These are phyloP conservation scores for Macrosteles quadrilineatus DNA, from an alignment of 1,140 invertebrate genomes.

Conservation along the genomic window DNA sequence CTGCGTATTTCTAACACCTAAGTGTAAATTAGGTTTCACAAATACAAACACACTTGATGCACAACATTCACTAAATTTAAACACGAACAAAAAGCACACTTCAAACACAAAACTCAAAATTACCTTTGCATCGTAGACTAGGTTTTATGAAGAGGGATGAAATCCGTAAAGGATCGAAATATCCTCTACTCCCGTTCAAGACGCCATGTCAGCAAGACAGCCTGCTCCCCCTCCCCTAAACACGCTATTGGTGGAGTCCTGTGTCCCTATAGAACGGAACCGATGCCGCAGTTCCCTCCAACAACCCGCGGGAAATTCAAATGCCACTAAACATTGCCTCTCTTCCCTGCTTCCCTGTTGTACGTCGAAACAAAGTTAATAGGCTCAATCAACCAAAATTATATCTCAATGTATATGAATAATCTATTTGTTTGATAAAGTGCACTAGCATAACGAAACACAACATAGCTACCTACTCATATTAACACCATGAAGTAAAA, in stretches of 20 bases:
- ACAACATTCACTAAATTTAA: conserved; percentile 2
- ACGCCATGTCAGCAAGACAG: conserved; percentile 39
- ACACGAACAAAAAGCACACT: conserved; percentile 12
- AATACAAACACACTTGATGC: neutral
- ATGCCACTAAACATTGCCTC: too few species aligned
- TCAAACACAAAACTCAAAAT: conserved; percentile 17
- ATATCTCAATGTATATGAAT: too few species aligned
- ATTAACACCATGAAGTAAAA: too few species aligned
- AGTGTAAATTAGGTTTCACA: neutral
- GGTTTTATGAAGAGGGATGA: conserved; percentile 29
- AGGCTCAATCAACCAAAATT: too few species aligned
- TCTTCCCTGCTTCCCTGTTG: too few species aligned
- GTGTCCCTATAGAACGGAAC: neutral
- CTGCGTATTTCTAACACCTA: conserved; percentile 35
- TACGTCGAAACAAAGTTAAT: too few species aligned
- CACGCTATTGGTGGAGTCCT: conserved; percentile 15
- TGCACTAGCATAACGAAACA: too few species aligned
- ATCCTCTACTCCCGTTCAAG: conserved; percentile 26
- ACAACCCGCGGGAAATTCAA: conserved; percentile 11
- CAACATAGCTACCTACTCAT: too few species aligned
- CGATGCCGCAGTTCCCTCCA: neutral
- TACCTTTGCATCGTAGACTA: conserved; percentile 34
- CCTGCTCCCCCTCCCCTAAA: neutral
- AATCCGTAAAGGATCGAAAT: conserved; percentile 35
- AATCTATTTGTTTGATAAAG: too few species aligned